Conservation (phyloP, 2,113 vertebrate species). For the Chascanopsetta lugubris region DNA sequence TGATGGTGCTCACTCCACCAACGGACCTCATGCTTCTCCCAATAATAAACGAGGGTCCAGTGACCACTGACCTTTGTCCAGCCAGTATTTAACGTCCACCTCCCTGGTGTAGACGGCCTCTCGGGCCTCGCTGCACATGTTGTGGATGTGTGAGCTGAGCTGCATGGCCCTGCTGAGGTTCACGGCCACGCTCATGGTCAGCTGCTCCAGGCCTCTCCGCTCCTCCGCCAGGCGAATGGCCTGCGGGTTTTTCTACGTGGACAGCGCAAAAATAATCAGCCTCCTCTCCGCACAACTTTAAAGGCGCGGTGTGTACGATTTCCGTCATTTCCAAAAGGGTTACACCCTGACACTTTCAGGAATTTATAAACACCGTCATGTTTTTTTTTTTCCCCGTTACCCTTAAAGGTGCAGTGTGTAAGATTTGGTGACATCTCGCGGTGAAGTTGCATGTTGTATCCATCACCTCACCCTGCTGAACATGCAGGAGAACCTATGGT, state of each 20-base stretch:
- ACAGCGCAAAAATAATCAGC: constrained; percentile 2
- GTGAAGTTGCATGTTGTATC: too few species aligned
- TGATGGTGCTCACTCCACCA: background rate
- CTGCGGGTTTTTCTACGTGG: constrained; percentile 90
- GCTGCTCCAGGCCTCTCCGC: constrained; percentile 84
- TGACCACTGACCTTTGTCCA: constrained; percentile 87
- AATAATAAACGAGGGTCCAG: constrained; percentile 14
- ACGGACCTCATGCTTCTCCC: background rate
- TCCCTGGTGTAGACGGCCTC: constrained; percentile 92
- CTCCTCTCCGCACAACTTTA: too few species aligned
- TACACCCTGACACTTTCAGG: too few species aligned
- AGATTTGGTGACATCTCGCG: too few species aligned
- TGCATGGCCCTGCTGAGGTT: constrained; percentile 90
- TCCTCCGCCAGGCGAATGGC: constrained; percentile 92
- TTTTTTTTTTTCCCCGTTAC: too few species aligned
- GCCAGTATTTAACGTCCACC: constrained; percentile 91
- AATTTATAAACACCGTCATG: too few species aligned
- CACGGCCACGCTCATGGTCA: constrained; percentile 89
- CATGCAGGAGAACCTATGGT: too few species aligned
- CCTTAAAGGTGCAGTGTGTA: too few species aligned
- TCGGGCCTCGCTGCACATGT: constrained; percentile 90
- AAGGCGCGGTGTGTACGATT: too few species aligned
- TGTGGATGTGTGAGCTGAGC: constrained; percentile 91
- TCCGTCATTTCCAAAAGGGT: too few species aligned
- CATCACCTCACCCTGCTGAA: too few species aligned